Conservation (phyloP, 2,797 vertebrate genomes). For the Alfaro cultratus region DNA sequence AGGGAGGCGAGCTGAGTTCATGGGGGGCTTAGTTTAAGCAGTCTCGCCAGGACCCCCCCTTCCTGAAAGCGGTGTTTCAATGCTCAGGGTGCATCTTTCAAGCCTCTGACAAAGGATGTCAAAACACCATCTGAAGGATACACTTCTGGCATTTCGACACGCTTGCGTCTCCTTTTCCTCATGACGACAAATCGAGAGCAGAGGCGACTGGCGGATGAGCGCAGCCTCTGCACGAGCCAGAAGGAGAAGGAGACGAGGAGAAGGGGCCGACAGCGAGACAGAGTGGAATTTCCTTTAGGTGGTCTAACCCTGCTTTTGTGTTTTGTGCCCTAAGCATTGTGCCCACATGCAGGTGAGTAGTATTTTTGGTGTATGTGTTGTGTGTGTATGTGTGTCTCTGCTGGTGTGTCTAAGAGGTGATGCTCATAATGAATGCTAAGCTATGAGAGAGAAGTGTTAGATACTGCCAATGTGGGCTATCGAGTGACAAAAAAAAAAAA, state of each 20-base stretch:
- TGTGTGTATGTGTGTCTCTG: constrained; percentile 66
- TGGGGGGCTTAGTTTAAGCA: constrained; percentile 59
- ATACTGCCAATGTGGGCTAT: constrained; percentile 79
- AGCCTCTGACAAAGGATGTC: constrained; percentile 18
- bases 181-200: constrained; percentile 14
- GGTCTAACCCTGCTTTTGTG: constrained; percentile 75
- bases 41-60: constrained; percentile 58
- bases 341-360: constrained; percentile 80
- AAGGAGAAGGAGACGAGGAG: constrained; percentile 71
- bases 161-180: constrained; percentile 61
- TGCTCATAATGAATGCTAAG: constrained; percentile 72
- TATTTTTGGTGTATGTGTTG: constrained; percentile 70
- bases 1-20: constrained; percentile 75
- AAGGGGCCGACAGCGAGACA: constrained; percentile 51
- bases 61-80: constrained; percentile 60
- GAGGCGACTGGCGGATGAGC: constrained; percentile 14
- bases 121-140: constrained; percentile 50
- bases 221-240: constrained; percentile 28
- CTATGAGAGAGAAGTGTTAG: constrained; percentile 80
- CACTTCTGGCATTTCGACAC: constrained; percentile 56
- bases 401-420: constrained; percentile 75
- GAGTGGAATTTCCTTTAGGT: constrained; percentile 52
- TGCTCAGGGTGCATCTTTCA: constrained; percentile 63
- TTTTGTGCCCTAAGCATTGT: constrained; percentile 80
- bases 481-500: constrained; percentile 63